Conservation (phyloP, 2,888 invertebrate genomes). For the Mechanitis messenoides region DNA sequence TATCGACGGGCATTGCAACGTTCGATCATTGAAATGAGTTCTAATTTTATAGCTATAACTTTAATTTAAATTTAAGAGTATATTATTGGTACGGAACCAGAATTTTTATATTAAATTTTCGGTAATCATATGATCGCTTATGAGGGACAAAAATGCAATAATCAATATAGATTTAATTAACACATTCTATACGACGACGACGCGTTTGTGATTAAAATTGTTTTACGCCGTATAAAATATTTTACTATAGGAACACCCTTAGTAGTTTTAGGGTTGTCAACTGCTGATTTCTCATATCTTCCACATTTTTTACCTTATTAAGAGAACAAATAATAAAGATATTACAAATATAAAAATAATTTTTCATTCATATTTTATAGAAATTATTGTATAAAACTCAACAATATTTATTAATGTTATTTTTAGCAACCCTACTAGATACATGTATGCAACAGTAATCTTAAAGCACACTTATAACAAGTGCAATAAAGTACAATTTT, state of each 20-base stretch:
- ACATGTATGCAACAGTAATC: neutral
- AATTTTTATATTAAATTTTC: too few species aligned
- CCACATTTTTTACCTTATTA: too few species aligned
- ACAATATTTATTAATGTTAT: constrained; percentile 1
- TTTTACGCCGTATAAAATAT: constrained; percentile 18
- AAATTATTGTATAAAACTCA: neutral
- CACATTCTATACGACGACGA: constrained; percentile 23
- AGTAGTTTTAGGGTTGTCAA: constrained; percentile 14
- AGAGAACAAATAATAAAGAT: too few species aligned
- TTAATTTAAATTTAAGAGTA: too few species aligned
- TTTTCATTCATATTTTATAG: too few species aligned
- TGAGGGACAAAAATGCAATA: constrained; percentile 21
- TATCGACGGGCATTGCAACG: constrained; percentile 25
- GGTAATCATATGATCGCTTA: neutral
- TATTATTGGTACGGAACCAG: too few species aligned
- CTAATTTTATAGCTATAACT: constrained; percentile 6
- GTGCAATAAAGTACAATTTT: constrained; percentile 15
- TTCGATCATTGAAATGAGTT: constrained; percentile 47
- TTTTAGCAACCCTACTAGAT: constrained; percentile 6
- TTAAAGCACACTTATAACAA: constrained; percentile 10
- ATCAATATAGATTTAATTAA: constrained; percentile 26
- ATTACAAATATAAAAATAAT: too few species aligned
- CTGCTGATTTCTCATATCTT: too few species aligned
- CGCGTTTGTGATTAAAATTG: constrained; percentile 24
- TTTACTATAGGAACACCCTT: constrained; percentile 13